Evolutionary conservation across 1,140 invertebrate genomes (phyloP).

Genomic region (Sminthurinus signatus): DNA sequence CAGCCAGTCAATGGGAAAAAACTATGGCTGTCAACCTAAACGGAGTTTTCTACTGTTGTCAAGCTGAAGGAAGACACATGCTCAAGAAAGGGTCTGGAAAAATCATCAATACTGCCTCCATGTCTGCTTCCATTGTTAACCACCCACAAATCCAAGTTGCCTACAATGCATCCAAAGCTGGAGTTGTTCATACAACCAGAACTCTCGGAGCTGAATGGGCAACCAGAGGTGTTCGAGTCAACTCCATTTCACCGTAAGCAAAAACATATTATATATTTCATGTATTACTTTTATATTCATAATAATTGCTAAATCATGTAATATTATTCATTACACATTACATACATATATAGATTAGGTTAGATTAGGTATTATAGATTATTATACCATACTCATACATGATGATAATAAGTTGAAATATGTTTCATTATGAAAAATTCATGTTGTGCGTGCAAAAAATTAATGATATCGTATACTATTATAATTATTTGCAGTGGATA

Average conservation of each 20-base stretch:
- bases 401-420: too few species aligned
- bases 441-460: too few species aligned
- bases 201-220: slow-evolving; percentile 27
- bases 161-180: slow-evolving; percentile 32
- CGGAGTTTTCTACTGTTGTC: slow-evolving; percentile 38
- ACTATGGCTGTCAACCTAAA: slow-evolving; percentile 33
- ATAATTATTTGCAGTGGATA: slow-evolving; percentile 33
- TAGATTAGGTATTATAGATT: neutral
- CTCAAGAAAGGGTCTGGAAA: slow-evolving; percentile 32
- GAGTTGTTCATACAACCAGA: slow-evolving; percentile 30
- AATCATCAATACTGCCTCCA: slow-evolving; percentile 40
- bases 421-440: too few species aligned
- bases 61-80: slow-evolving; percentile 34
- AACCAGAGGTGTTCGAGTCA: slow-evolving; percentile 33
- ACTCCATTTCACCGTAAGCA: slow-evolving; percentile 41
- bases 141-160: slow-evolving; percentile 31
- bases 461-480: too few species aligned
- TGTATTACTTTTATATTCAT: too few species aligned
- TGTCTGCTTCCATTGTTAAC: slow-evolving; percentile 30
- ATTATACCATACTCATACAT: too few species aligned
- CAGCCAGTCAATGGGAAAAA: slow-evolving; percentile 29
- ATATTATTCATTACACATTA: too few species aligned
- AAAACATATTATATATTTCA: too few species aligned
- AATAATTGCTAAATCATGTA: too few species aligned
- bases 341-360: neutral